These are phyloP conservation scores for Genyomyrus donnyi DNA, from an alignment of 2,113 vertebrate species.

Conservation along the genomic window DNA sequence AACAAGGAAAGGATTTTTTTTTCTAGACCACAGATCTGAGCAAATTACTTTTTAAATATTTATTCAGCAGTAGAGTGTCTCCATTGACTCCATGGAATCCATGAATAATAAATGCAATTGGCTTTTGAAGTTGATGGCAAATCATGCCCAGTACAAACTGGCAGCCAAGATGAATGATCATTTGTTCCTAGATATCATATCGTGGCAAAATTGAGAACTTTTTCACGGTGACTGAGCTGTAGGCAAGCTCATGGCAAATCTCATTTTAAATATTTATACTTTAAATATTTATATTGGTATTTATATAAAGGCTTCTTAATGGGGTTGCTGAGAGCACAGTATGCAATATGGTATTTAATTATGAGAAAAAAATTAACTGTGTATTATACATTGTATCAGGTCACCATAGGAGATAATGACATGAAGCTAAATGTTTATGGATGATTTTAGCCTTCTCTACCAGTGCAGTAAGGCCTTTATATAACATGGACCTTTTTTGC, in stretches of 20 bases:
- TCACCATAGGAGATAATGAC: background rate
- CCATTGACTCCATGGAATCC: background rate
- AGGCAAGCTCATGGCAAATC: background rate
- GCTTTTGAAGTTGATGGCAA: conserved; percentile 10
- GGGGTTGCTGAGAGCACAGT: background rate
- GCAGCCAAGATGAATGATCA: background rate
- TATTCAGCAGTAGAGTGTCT: background rate
- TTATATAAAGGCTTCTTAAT: background rate
- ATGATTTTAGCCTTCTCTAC: background rate
- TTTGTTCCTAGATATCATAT: conserved; percentile 7
- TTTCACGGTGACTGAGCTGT: background rate
- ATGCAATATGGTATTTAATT: background rate
- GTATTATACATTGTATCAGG: background rate
- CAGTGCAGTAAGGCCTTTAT: background rate
- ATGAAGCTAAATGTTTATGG: background rate
- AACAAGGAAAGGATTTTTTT: conserved; percentile 1
- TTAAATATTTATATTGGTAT: conserved; percentile 4
- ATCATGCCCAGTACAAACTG: conserved; percentile 1
- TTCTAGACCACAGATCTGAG: background rate
- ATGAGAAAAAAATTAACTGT: conserved; percentile 3
- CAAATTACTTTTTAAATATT: conserved; percentile 6
- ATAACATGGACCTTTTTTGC: background rate
- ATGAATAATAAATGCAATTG: conserved; percentile 12
- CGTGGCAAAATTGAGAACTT: background rate
- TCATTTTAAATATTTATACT: conserved; percentile 1